These are phyloP conservation scores for Melipona quadrifasciata DNA, from an alignment of 1,140 invertebrate genomes.

Conservation along the genomic window DNA sequence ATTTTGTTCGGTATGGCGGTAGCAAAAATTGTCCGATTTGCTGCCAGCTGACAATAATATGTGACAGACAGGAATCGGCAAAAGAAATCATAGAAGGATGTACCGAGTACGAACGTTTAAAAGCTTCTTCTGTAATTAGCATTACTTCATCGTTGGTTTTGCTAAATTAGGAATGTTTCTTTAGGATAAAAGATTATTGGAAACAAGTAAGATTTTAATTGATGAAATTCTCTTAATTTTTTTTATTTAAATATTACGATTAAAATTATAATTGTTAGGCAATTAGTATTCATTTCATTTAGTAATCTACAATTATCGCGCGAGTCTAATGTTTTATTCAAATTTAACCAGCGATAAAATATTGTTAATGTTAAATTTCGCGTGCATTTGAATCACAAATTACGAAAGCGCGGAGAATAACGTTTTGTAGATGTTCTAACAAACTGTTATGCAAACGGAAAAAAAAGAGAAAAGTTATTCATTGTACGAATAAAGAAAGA, in stretches of 20 bases:
- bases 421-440: slow-evolving; percentile 48
- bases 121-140: slow-evolving; percentile 4
- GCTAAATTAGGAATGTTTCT: neutral
- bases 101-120: slow-evolving; percentile 3
- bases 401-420: slow-evolving; percentile 23
- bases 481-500: slow-evolving; percentile 49
- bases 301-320: neutral
- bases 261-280: neutral
- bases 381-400: slow-evolving; percentile 10
- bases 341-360: slow-evolving; percentile 20
- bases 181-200: neutral
- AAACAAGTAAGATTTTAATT: neutral
- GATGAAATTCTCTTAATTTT: neutral
- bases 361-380: slow-evolving; percentile 31
- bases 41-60: slow-evolving; percentile 70
- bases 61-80: slow-evolving; percentile 47
- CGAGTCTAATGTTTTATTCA: neutral
- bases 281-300: neutral
- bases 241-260: neutral
- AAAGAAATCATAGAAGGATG: slow-evolving; percentile 28
- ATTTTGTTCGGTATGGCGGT: slow-evolving; percentile 62
- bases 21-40: slow-evolving; percentile 60
- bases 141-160: slow-evolving; percentile 41
- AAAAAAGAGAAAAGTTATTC: slow-evolving; percentile 30
- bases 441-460: slow-evolving; percentile 26